Conservation (phyloP, 2,888 invertebrate genomes). For the Biston stratarius region DNA sequence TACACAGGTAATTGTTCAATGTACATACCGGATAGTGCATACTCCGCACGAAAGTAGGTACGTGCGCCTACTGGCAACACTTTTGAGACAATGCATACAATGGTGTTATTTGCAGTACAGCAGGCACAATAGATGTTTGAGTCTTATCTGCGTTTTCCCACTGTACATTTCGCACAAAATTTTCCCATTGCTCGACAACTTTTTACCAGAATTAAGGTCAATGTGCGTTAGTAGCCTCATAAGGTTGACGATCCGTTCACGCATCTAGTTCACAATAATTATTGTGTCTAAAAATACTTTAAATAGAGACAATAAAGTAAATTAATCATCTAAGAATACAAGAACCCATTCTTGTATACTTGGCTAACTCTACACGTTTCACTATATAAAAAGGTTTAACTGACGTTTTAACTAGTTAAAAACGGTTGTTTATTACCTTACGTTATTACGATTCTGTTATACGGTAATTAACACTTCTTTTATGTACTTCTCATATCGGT, state of each 20-base stretch:
- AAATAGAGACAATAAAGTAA: no score
- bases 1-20: neutral
- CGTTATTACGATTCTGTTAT: no score
- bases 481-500: no score
- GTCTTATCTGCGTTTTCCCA: slow-evolving; percentile 74
- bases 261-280: neutral
- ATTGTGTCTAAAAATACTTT: neutral
- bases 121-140: slow-evolving; percentile 73
- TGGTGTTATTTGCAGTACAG: slow-evolving; percentile 70
- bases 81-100: slow-evolving; percentile 67
- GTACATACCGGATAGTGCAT: slow-evolving; percentile 19
- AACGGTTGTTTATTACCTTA: no score
- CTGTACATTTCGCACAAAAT: slow-evolving; percentile 75
- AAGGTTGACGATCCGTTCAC: slow-evolving; percentile 6
- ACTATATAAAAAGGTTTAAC: no score
- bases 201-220: slow-evolving; percentile 64
- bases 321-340: no score
- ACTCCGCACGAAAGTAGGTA: slow-evolving; percentile 40
- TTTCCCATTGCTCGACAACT: slow-evolving; percentile 71
- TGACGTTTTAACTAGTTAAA: no score
- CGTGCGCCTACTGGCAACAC: slow-evolving; percentile 34
- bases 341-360: no score
- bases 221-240: slow-evolving; percentile 44
- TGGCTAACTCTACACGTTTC: no score
- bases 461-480: no score